Conservation (phyloP, 2,113 vertebrate species). For the Engystomops pustulosus region DNA sequence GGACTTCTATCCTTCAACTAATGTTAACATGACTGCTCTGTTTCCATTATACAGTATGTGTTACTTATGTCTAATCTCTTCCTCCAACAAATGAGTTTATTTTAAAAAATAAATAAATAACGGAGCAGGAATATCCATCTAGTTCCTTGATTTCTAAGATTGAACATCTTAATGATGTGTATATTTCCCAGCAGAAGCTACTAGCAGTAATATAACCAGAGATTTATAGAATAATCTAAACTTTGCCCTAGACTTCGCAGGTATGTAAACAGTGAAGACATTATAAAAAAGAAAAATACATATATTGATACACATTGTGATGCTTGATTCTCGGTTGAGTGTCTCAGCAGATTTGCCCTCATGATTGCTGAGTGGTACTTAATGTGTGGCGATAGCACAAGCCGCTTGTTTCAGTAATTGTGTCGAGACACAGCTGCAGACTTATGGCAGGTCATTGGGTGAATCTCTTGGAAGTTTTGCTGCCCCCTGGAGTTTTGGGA, state of each 20-base stretch:
- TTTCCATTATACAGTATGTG: background rate
- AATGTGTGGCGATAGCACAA: conserved; percentile 50
- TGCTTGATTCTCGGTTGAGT: conserved; percentile 2
- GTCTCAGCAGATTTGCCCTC: conserved; percentile 50
- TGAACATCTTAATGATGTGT: conserved; percentile 8
- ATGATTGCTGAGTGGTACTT: conserved; percentile 54
- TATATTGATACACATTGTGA: conserved; percentile 23
- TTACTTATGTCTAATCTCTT: background rate
- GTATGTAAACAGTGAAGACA: conserved; percentile 4
- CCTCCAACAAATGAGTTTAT: background rate
- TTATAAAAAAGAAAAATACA: conserved; percentile 49
- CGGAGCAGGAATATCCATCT: background rate
- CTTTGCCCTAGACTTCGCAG: conserved; percentile 11
- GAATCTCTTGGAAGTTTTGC: conserved; percentile 54
- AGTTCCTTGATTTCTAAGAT: conserved; percentile 3
- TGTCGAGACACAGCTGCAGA: conserved; percentile 53
- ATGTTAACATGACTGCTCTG: no score
- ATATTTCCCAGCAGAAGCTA: background rate
- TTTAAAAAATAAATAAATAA: background rate
- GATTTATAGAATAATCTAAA: conserved; percentile 27
- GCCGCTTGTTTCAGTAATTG: conserved; percentile 59
- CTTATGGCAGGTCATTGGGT: conserved; percentile 58
- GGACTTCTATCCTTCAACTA: no score
- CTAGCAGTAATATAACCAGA: conserved; percentile 3
- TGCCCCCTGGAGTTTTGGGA: conserved; percentile 54